Percentiles rank a stretch among this genome's conserved stretches.
Evolutionary conservation across 2,888 invertebrate genomes (phyloP).

Genomic region (Microctonus brassicae): DNA sequence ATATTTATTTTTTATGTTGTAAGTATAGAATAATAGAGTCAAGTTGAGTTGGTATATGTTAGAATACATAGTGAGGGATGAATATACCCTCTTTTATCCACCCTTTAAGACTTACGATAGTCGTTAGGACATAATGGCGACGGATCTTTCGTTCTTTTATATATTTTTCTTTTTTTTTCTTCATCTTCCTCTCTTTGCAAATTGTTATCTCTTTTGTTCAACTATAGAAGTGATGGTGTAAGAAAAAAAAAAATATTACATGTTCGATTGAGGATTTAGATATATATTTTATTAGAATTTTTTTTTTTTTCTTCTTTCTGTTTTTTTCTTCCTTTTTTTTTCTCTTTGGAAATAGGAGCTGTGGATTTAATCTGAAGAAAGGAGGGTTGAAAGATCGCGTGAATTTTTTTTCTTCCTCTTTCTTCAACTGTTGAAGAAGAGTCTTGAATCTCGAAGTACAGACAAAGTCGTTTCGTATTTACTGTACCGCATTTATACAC

Average conservation of each 20-base stretch:
- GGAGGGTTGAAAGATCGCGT: neutral
- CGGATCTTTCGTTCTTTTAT: slow-evolving; percentile 39
- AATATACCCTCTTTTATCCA: neutral
- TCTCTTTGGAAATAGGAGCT: neutral
- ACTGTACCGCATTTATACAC: neutral
- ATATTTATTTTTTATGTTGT: too few relatives aligned
- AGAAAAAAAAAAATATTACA: neutral
- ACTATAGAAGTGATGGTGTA: neutral
- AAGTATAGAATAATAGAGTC: slow-evolving; percentile 8
- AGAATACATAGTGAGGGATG: slow-evolving; percentile 16
- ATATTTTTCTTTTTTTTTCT: slow-evolving; percentile 13
- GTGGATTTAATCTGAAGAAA: neutral
- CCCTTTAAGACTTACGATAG: slow-evolving; percentile 43
- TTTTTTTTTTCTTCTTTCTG: neutral
- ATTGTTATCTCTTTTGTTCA: slow-evolving; percentile 14
- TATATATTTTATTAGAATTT: neutral
- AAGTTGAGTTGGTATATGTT: slow-evolving; percentile 1
- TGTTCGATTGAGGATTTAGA: neutral
- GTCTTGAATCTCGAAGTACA: neutral
- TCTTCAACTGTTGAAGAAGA: neutral
- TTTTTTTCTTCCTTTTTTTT: neutral
- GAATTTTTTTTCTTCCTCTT: neutral
- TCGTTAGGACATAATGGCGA: slow-evolving; percentile 53
- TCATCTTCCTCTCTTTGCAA: slow-evolving; percentile 2
- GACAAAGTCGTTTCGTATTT: neutral